Percentiles rank a stretch among this genome's conserved stretches.
phyloP scores from a whole-genome alignment of 1,140 invertebrate genomes.

The Trypoxylus dichotomus region DNA sequence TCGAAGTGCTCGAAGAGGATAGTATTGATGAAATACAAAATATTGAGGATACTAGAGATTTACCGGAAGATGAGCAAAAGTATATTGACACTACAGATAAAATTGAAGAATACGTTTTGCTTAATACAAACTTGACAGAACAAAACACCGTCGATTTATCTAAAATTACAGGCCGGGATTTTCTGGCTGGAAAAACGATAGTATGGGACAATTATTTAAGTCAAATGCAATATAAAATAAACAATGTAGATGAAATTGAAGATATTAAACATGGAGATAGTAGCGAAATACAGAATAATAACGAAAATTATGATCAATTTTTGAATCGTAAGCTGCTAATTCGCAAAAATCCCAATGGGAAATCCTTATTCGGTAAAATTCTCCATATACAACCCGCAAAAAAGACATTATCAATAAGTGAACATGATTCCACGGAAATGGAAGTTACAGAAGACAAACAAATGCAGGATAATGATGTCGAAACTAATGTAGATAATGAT shows the following conservation, averaged over 20 bases:
- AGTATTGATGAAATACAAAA: not conserved
- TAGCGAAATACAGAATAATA: not conserved
- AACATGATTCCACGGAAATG: not conserved
- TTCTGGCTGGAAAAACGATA: not conserved
- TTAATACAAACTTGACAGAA: not conserved
- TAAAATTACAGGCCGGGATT: not conserved
- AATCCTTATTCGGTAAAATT: not conserved
- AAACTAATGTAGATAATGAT: not conserved
- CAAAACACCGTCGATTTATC: not conserved
- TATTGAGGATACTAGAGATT: not conserved
- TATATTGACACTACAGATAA: not conserved
- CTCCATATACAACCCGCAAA: not conserved
- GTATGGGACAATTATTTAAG: not conserved
- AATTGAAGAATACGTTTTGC: not conserved
- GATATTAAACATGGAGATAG: not conserved
- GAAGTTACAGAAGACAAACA: not conserved
- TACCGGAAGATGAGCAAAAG: not conserved
- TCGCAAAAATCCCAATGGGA: not conserved
- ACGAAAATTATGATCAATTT: not conserved
- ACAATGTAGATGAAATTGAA: not conserved
- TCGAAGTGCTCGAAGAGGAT: constrained; percentile 10
- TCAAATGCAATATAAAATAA: not conserved
- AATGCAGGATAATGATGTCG: not conserved
- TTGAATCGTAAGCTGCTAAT: not conserved
- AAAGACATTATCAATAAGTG: not conserved